Evolutionary conservation across 2,888 invertebrate genomes (phyloP), one percentile per base, ranked within the genome.

Genomic region (Mesochorus sp.): DNA sequence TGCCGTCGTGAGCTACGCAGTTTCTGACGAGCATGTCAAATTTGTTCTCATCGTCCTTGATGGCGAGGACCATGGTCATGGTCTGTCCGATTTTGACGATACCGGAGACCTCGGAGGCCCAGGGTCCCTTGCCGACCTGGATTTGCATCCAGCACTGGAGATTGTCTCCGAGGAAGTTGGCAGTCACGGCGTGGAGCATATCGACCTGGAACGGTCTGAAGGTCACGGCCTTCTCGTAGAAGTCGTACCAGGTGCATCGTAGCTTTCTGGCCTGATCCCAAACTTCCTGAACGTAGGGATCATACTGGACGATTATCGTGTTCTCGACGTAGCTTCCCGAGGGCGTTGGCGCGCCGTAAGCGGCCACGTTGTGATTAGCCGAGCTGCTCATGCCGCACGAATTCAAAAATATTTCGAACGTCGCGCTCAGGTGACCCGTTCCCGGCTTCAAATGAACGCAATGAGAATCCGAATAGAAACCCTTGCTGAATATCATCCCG

Each of bases 101-200:
- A 67, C 98, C 98, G 0, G 97, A 97, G 31, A 98, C 98, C 92
- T 98, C 98, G 10, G 97, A 97, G n/a, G 98, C 98, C 98, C 98
- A 98, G 0, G 98, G 98, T 82, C 98, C 98, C 90, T 98, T 98
- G 70, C 98, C 98, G 51, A 97, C 97, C 92, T 98, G 98, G 85
- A 98, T 98, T 91, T 98, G 98, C 98, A 98, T 98, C 98, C 98
- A 98, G 92, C 98, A 98, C 90, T 98, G 97, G 85, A 98, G 92
- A 92, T 98, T 98, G 91, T 98, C 98, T 26, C 98, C 98, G 85
- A 98, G 94, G 94, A 98, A 98, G 93, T 98, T 98, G 57, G 98
- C 98, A 0, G 97, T 97, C 51, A 98, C 97, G 0, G 97, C 98
- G 90, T 98, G 97, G 84, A 98, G 91, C 97, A 97, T 98, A 90